Percentiles rank a stretch among this genome's conserved stretches.
Evolutionary conservation across 2,888 invertebrate species (phyloP).

Genomic region (Caenorhabditis sp.): DNA sequence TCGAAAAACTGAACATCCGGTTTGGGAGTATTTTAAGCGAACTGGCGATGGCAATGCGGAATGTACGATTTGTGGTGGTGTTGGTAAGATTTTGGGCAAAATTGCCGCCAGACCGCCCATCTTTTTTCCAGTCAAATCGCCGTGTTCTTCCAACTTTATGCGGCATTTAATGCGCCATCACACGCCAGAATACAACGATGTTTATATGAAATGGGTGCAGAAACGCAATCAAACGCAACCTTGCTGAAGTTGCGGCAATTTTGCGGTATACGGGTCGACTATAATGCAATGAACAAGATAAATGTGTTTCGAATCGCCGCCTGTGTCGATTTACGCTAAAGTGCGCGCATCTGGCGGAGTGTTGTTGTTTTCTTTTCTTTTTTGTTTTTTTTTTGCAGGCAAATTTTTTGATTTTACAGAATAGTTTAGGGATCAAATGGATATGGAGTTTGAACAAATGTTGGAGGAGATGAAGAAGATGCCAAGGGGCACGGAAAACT

Average conservation of each 20-base stretch:
- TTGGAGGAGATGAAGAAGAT: constrained; percentile 19
- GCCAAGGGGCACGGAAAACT: constrained; percentile 10
- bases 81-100: constrained; percentile 21
- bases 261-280: neutral
- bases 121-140: constrained; percentile 42
- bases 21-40: constrained; percentile 60
- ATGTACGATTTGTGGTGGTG: constrained; percentile 53
- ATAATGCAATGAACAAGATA: neutral
- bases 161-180: constrained; percentile 61
- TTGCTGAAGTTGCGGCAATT: neutral
- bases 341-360: too few relatives aligned
- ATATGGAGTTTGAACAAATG: neutral
- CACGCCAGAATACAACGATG: constrained; percentile 50
- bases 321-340: too few relatives aligned
- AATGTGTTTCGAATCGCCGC: neutral
- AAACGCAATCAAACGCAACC: constrained; percentile 22
- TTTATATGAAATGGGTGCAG: constrained; percentile 57
- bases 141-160: constrained; percentile 61
- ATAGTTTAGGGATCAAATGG: neutral
- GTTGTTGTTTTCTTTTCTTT: neutral
- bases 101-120: too few relatives aligned
- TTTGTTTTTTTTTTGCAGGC: neutral
- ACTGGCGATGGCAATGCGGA: constrained; percentile 57
- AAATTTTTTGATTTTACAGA: neutral
- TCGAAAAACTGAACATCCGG: constrained; percentile 59